Conservation (phyloP, 1,140 invertebrate species). For the Adelges cooleyi region DNA sequence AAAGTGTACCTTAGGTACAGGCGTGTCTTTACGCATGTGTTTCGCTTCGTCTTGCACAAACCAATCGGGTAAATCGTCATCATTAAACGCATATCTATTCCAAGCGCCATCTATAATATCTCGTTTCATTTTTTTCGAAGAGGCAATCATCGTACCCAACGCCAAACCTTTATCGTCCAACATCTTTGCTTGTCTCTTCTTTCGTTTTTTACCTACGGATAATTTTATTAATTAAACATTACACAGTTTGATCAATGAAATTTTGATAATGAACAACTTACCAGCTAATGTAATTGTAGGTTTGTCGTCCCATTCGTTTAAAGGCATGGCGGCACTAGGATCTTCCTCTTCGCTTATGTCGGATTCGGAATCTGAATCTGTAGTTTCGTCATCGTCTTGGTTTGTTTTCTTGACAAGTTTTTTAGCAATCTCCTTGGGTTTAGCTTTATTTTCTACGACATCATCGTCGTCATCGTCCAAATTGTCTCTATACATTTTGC, state of each 20-base stretch:
- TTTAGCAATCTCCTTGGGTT: constrained; percentile 19
- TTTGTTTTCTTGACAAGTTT: constrained; percentile 35
- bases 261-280: neutral
- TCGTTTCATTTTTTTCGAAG: constrained; percentile 70
- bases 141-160: constrained; percentile 68
- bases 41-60: constrained; percentile 89
- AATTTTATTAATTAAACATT: constrained; percentile 12
- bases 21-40: constrained; percentile 57
- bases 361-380: constrained; percentile 43
- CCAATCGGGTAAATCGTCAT: constrained; percentile 88
- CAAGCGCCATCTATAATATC: constrained; percentile 78
- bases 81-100: constrained; percentile 82
- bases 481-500: constrained; percentile 43
- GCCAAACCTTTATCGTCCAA: constrained; percentile 78
- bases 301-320: constrained; percentile 21
- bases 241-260: neutral
- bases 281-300: constrained; percentile 10
- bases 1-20: constrained; percentile 34
- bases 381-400: constrained; percentile 37
- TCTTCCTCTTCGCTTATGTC: constrained; percentile 44
- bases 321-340: constrained; percentile 1
- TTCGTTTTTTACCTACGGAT: constrained; percentile 34
- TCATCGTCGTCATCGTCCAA: constrained; percentile 36
- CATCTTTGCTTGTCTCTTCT: constrained; percentile 51
- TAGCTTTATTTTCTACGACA: constrained; percentile 26